These are phyloP conservation scores for Morpho helenor DNA, from an alignment of 2,888 invertebrate genomes.

Conservation along the genomic window DNA sequence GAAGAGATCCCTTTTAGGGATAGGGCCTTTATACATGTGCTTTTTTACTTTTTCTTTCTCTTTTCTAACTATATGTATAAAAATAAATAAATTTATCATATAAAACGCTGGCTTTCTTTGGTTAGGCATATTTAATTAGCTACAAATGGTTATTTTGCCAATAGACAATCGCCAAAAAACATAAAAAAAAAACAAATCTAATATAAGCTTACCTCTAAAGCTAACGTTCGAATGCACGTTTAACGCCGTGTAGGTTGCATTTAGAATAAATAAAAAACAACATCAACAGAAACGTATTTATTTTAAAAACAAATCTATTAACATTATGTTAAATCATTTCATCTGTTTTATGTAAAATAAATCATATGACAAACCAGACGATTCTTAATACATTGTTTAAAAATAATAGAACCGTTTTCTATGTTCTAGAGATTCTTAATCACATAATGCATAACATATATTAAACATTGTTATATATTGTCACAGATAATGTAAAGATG, in stretches of 20 bases:
- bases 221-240: no score
- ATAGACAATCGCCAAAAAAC: neutral
- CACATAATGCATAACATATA: slow-evolving; percentile 1
- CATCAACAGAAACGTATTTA: slow-evolving; percentile 15
- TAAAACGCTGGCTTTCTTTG: no score
- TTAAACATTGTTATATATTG: neutral
- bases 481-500: neutral
- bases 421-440: slow-evolving; percentile 4
- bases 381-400: neutral
- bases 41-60: no score
- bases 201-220: no score
- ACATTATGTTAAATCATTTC: slow-evolving; percentile 8
- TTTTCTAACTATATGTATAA: no score
- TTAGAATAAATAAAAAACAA: slow-evolving; percentile 1
- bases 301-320: slow-evolving; percentile 16
- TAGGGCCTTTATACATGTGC: no score
- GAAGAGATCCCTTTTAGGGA: no score
- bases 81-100: no score
- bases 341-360: slow-evolving; percentile 2
- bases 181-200: no score
- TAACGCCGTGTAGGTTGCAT: neutral
- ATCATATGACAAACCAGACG: neutral
- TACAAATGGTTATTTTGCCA: no score
- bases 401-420: slow-evolving; percentile 10
- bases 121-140: no score